Evolutionary conservation across 1,140 invertebrate genomes (phyloP).

Genomic region (Hycleus cichorii): DNA sequence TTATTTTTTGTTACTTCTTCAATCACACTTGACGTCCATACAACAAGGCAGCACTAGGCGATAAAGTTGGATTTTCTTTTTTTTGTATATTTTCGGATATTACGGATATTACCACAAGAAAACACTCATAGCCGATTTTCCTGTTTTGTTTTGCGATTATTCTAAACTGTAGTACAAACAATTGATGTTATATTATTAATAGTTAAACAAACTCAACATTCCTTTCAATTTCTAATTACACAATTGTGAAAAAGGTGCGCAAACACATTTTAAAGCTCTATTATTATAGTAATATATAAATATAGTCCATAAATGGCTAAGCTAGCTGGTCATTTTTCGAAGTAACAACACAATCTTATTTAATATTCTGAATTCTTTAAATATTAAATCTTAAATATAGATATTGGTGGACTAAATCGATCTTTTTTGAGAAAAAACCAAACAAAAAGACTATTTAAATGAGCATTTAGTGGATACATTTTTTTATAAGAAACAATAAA

Average conservation of each 20-base stretch:
- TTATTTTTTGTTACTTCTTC: neutral
- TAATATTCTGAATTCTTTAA: neutral
- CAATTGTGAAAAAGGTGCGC: conserved; percentile 14
- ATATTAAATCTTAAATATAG: conserved; percentile 3
- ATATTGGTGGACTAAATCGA: neutral
- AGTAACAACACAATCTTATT: conserved; percentile 14
- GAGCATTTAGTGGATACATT: neutral
- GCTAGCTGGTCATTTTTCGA: conserved; percentile 32
- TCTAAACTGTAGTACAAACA: too few species aligned
- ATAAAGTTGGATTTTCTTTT: neutral
- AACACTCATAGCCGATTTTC: too few species aligned
- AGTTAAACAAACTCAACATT: conserved; percentile 22
- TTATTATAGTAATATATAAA: neutral
- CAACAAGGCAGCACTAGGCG: conserved; percentile 25
- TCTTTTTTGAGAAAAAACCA: conserved; percentile 5
- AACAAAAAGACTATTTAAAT: neutral
- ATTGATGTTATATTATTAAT: too few species aligned
- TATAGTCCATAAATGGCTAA: conserved; percentile 26
- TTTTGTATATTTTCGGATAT: too few species aligned
- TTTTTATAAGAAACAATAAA: conserved; percentile 10
- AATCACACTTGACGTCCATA: conserved; percentile 20
- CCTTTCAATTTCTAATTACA: conserved; percentile 20
- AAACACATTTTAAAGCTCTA: conserved; percentile 19
- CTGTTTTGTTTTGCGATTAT: too few species aligned
- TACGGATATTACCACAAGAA: too few species aligned